Conservation (phyloP, 2,113 vertebrate genomes). For the Dolichallabes microphthalmus region DNA sequence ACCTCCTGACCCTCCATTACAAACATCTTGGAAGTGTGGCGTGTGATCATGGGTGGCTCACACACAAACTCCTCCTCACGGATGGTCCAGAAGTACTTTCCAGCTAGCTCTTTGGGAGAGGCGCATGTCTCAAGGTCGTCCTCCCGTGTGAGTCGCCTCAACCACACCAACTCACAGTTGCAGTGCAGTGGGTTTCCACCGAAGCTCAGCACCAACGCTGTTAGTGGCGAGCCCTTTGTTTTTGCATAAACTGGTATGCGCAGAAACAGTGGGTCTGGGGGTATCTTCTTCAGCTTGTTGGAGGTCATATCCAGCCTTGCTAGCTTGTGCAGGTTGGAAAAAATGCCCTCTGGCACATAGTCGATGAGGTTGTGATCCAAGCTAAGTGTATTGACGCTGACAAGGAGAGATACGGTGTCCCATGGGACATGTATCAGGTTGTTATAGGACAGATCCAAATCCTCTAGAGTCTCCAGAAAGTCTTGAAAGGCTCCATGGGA, state of each 20-base stretch:
- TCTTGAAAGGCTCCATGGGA: slow-evolving; percentile 78
- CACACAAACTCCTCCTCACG: slow-evolving; percentile 81
- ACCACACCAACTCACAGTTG: slow-evolving; percentile 82
- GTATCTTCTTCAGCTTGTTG: slow-evolving; percentile 83
- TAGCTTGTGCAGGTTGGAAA: slow-evolving; percentile 80
- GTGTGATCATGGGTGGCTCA: slow-evolving; percentile 79
- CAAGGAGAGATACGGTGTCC: slow-evolving; percentile 74
- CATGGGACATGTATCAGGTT: slow-evolving; percentile 78
- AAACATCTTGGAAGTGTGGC: slow-evolving; percentile 78
- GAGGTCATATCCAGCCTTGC: slow-evolving; percentile 82
- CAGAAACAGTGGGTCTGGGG: slow-evolving; percentile 78
- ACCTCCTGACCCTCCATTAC: slow-evolving; percentile 81
- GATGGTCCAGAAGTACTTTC: slow-evolving; percentile 84
- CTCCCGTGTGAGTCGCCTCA: slow-evolving; percentile 76
- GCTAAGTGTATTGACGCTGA: slow-evolving; percentile 78
- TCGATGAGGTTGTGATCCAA: slow-evolving; percentile 82
- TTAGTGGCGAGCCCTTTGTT: slow-evolving; percentile 77
- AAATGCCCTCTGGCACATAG: slow-evolving; percentile 79
- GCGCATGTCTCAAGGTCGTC: slow-evolving; percentile 82
- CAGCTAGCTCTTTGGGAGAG: slow-evolving; percentile 72
- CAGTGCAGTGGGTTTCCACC: slow-evolving; percentile 81
- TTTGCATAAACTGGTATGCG: slow-evolving; percentile 78
- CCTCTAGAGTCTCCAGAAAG: slow-evolving; percentile 80
- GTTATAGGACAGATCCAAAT: slow-evolving; percentile 80
- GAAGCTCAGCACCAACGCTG: slow-evolving; percentile 75